Percentiles rank a stretch among this genome's conserved stretches.
phyloP scores from a whole-genome alignment of 2,113 vertebrate genomes.

The Gyps fulvus region DNA sequence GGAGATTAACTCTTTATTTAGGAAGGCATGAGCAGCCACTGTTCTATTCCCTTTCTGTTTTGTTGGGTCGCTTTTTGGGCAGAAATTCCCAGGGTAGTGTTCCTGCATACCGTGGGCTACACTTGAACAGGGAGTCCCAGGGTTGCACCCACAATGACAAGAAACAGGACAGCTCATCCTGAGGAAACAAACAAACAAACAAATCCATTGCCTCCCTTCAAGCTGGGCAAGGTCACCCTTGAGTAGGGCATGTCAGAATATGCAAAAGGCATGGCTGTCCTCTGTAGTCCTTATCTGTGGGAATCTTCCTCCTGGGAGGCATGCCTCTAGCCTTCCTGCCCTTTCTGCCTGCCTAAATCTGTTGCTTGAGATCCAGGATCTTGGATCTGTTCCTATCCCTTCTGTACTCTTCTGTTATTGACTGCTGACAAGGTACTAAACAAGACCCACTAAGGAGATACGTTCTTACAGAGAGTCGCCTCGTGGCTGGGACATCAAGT shows the following conservation, averaged over 20 bases:
- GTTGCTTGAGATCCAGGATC: not conserved
- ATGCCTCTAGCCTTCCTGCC: not conserved
- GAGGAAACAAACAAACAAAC: not conserved
- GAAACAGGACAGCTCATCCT: not conserved
- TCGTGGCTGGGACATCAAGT: not conserved
- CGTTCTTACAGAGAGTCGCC: not conserved
- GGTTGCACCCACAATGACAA: not conserved
- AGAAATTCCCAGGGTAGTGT: not conserved
- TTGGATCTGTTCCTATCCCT: not conserved
- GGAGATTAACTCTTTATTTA: not conserved
- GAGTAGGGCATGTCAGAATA: not conserved
- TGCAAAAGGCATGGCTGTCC: not conserved
- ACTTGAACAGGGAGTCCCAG: not conserved
- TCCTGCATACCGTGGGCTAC: not conserved
- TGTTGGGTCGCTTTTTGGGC: not conserved
- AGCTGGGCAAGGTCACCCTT: not conserved
- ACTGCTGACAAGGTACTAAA: not conserved
- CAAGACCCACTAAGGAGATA: not conserved
- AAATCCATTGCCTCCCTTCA: not conserved
- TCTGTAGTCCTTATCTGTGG: not conserved
- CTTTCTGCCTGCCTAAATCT: not conserved
- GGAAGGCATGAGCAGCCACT: not conserved
- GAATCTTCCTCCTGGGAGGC: not conserved
- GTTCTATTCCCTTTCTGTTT: not conserved
- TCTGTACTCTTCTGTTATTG: not conserved